These are phyloP conservation scores for Eleutherodactylus coqui DNA, from an alignment of 2,797 vertebrate genomes.

Conservation along the genomic window DNA sequence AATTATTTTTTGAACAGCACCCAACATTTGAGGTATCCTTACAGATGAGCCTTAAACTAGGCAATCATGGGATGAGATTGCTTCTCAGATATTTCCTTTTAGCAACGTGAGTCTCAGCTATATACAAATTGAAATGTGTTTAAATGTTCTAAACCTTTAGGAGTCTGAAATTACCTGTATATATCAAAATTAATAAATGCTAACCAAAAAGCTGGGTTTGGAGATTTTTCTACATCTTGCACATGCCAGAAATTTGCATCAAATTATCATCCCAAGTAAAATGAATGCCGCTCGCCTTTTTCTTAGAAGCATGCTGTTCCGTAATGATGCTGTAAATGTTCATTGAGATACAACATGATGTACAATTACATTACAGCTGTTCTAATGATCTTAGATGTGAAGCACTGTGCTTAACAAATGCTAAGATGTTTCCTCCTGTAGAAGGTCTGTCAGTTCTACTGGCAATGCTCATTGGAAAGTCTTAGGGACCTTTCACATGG, in stretches of 20 bases:
- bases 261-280: slow-evolving; percentile 3
- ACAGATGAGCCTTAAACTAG: too few relatives aligned
- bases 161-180: neutral
- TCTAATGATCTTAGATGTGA: slow-evolving; percentile 12
- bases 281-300: slow-evolving; percentile 2
- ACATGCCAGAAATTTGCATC: neutral
- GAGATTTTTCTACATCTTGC: neutral
- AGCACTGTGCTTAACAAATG: neutral
- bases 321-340: neutral
- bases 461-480: neutral
- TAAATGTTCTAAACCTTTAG: neutral
- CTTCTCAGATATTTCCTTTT: neutral
- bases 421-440: slow-evolving; percentile 6
- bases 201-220: neutral
- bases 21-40: too few relatives aligned
- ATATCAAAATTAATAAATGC: neutral
- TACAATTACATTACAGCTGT: slow-evolving; percentile 20
- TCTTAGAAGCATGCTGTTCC: neutral
- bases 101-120: neutral
- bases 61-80: neutral
- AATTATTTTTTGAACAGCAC: too few relatives aligned
- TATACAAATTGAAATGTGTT: neutral
- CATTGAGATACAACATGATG: slow-evolving; percentile 5
- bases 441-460: neutral
- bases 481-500: neutral